Evolutionary conservation across 2,888 invertebrate species (phyloP), one percentile per base, ranked within the genome.

Genomic region (Hypolimnas misippus): DNA sequence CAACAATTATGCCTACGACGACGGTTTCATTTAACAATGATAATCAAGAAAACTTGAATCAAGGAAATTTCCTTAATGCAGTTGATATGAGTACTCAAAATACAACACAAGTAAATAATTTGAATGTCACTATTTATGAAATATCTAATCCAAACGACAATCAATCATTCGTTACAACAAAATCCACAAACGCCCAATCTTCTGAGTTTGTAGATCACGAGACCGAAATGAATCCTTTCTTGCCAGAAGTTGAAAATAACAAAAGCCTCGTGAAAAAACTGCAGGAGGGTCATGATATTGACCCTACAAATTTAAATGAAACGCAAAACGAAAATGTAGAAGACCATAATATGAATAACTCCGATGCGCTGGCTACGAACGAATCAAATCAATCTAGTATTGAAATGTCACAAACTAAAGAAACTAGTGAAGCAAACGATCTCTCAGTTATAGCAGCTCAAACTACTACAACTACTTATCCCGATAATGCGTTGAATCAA

Each of bases 141-240:
- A 83, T 90, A 75, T 77, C 89, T 72, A 83, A 75, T 74, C 83
- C 80, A 58, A 78, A 66, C 57, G 72, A 70, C 65, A 89, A 83
- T 66, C 76, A 76, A 64, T 78, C 85, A 4, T 70, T 76, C 38
- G 55, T 73, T 52, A 65, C 74, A 42, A 65, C 76, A 50, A 87
- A 84, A 70, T 68, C 82, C 50, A 66, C 74, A 25, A 80, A 76
- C 70, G 59, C 79, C 3, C 85, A 84, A 56, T 80, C 84, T 4
- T 69, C 82, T 1, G 87, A 89, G 68, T 85, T 86, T 51, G 88
- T 84, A 53, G 89, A 90, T 59, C 89, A 89, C 65, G 86, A 85
- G 74, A 92, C 93, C 49, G 93, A 93, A 72, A 94, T 94, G 94
- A 94, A 94, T 65, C 95, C 95, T 4, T 95, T 95, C 75, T 82